phyloP scores from a whole-genome alignment of 2,888 invertebrate genomes.

The Aplocera efformata region DNA sequence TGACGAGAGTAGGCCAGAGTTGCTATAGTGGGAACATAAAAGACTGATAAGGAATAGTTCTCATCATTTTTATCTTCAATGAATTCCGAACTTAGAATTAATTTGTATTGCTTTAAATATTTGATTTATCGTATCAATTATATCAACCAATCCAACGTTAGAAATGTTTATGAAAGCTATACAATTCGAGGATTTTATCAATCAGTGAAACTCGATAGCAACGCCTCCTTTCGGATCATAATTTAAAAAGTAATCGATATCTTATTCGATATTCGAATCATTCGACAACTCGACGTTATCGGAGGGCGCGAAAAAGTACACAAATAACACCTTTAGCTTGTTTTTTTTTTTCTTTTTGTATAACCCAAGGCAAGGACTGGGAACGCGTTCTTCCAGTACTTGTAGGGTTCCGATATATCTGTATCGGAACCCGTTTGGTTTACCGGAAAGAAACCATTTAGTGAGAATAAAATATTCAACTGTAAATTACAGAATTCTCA shows the following conservation, averaged over 20 bases:
- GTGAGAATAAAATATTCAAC: too few species aligned
- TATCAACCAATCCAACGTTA: slow-evolving; percentile 5
- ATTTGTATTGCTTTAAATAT: background rate
- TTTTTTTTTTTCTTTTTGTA: slow-evolving; percentile 45
- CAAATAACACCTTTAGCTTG: slow-evolving; percentile 71
- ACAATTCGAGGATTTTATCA: slow-evolving; percentile 15
- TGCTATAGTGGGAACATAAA: too few species aligned
- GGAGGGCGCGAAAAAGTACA: slow-evolving; percentile 66
- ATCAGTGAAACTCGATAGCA: slow-evolving; percentile 25
- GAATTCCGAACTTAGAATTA: too few species aligned
- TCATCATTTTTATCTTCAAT: too few species aligned
- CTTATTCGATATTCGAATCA: slow-evolving; percentile 47
- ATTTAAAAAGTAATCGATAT: slow-evolving; percentile 54
- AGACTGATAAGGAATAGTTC: too few species aligned
- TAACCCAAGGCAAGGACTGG: slow-evolving; percentile 37
- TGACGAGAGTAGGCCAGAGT: too few species aligned
- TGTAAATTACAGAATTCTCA: too few species aligned
- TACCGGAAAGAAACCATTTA: too few species aligned
- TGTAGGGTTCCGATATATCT: slow-evolving; percentile 1
- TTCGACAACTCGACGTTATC: slow-evolving; percentile 57
- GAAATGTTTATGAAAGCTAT: slow-evolving; percentile 4
- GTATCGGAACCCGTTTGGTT: too few species aligned
- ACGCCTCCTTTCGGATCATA: slow-evolving; percentile 28
- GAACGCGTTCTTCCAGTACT: slow-evolving; percentile 58
- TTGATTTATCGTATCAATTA: slow-evolving; percentile 3